A percentile compares a stretch with the other conserved stretches of the same genome.
Conservation (phyloP, 2,888 invertebrate genomes). For the Malthinus flaveolus region DNA sequence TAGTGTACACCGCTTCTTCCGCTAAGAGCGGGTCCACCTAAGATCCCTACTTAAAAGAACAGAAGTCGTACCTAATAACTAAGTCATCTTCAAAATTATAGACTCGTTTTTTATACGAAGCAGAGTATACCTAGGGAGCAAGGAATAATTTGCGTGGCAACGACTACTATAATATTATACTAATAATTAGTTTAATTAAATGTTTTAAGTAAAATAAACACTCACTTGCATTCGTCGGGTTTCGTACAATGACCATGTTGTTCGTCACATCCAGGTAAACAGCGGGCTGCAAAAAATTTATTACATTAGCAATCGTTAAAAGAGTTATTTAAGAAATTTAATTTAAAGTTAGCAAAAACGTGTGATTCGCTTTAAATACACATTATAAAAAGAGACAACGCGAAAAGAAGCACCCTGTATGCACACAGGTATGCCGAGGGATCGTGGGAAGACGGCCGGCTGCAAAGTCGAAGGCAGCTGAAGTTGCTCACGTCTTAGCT, state of each 20-base stretch:
- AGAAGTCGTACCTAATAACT: slow-evolving; percentile 39
- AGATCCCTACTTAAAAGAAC: slow-evolving; percentile 13
- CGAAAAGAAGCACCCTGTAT: slow-evolving; percentile 48
- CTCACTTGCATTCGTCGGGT: slow-evolving; percentile 97
- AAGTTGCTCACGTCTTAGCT: slow-evolving; percentile 52
- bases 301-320: background rate
- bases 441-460: slow-evolving; percentile 54
- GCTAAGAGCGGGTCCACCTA: slow-evolving; percentile 34
- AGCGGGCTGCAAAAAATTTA: slow-evolving; percentile 76
- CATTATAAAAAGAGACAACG: slow-evolving; percentile 19
- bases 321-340: background rate
- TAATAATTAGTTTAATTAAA: slow-evolving; percentile 17
- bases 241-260: slow-evolving; percentile 88
- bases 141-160: background rate
- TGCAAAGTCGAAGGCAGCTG: slow-evolving; percentile 50
- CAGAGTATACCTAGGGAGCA: no score
- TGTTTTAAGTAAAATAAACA: slow-evolving; percentile 49
- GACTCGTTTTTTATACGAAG: slow-evolving; percentile 14
- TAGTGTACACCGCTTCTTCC: slow-evolving; percentile 42
- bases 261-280: slow-evolving; percentile 89
- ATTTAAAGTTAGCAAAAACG: slow-evolving; percentile 16
- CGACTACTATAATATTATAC: slow-evolving; percentile 12
- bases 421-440: slow-evolving; percentile 51
- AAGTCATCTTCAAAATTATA: slow-evolving; percentile 46
- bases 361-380: slow-evolving; percentile 16